Conservation (phyloP, 2,113 vertebrate genomes). For the Pavo muticus region DNA sequence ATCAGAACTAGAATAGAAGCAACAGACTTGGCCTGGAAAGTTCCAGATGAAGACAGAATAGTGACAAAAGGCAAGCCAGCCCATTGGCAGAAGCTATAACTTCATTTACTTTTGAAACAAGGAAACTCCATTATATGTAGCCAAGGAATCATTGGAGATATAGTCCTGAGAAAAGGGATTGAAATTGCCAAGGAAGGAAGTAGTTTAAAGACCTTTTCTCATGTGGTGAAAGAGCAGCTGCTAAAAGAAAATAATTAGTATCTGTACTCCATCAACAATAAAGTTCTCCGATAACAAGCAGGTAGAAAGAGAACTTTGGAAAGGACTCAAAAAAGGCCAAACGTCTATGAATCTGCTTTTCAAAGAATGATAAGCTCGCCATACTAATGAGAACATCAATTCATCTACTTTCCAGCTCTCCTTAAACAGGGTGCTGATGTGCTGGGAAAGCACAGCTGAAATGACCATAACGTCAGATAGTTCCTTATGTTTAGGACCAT, state of each 20-base stretch:
- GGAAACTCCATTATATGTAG: constrained; percentile 2
- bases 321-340: constrained; percentile 11
- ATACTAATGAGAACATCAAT: constrained; percentile 28
- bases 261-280: not conserved
- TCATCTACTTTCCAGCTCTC: not conserved
- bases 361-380: not conserved
- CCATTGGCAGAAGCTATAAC: constrained; percentile 35
- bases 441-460: constrained; percentile 36
- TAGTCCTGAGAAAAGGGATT: constrained; percentile 21
- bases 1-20: not conserved
- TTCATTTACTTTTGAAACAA: constrained; percentile 29
- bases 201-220: constrained; percentile 41
- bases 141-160: constrained; percentile 51
- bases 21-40: not conserved
- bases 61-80: constrained; percentile 38
- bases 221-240: constrained; percentile 30
- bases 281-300: constrained; percentile 9
- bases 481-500: not conserved
- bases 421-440: constrained; percentile 9
- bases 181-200: constrained; percentile 57
- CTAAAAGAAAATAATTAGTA: constrained; percentile 53
- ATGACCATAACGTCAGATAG: not conserved
- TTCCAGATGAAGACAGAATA: constrained; percentile 46
- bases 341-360: not conserved
- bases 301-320: constrained; percentile 51